Evolutionary conservation across 2,888 invertebrate species (phyloP).

Genomic region (Nymphalis c-album): DNA sequence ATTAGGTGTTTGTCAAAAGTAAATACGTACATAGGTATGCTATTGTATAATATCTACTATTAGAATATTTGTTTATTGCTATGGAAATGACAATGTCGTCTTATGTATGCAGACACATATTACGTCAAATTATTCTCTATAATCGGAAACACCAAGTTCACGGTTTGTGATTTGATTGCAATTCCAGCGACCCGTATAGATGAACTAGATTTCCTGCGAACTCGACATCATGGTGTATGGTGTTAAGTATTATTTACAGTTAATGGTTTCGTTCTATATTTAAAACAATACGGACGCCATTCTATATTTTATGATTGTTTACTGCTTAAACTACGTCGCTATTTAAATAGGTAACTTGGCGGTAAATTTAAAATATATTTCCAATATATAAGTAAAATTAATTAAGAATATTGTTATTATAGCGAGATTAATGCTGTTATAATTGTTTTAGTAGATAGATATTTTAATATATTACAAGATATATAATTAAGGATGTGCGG

Average conservation of each 20-base stretch:
- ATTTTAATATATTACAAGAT: neutral
- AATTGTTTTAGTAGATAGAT: neutral
- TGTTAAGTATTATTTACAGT: conserved; percentile 48
- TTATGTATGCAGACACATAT: neutral
- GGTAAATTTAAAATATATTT: neutral
- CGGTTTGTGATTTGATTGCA: conserved; percentile 56
- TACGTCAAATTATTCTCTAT: conserved; percentile 31
- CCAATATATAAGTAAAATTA: too few species aligned
- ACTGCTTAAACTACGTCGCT: conserved; percentile 15
- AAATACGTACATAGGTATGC: too few species aligned
- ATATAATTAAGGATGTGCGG: neutral
- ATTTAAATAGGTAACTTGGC: conserved; percentile 6
- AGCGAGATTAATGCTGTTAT: neutral
- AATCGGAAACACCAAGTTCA: conserved; percentile 44
- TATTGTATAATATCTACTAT: too few species aligned
- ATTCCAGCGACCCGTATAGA: conserved; percentile 63
- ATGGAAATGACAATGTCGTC: neutral
- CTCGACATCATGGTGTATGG: conserved; percentile 45
- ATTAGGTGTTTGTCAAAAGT: too few species aligned
- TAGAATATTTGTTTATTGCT: neutral
- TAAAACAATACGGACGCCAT: conserved; percentile 53
- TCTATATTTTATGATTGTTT: conserved; percentile 43
- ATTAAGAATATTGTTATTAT: too few species aligned
- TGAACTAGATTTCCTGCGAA: conserved; percentile 69
- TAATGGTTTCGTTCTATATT: conserved; percentile 56